Conservation (phyloP, 2,888 invertebrate genomes). For the Diplolepis rosae region DNA sequence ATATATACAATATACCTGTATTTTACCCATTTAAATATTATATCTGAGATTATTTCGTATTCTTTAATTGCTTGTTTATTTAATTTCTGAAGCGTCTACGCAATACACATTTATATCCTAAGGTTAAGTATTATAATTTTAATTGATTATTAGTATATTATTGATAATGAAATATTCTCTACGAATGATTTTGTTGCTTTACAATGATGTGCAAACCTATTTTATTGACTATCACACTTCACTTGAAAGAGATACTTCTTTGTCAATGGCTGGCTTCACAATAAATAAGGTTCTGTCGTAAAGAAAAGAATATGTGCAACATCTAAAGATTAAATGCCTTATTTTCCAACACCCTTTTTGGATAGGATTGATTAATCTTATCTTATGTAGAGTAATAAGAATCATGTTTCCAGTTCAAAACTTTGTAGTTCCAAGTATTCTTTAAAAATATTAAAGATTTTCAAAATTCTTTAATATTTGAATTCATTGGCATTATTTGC, state of each 20-base stretch:
- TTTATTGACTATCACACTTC: slow-evolving; percentile 3
- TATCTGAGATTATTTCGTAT: neutral
- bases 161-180: slow-evolving; percentile 2
- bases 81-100: neutral
- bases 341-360: too few relatives aligned
- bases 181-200: slow-evolving; percentile 11
- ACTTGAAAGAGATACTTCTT: neutral
- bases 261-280: neutral
- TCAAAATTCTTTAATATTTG: too few relatives aligned
- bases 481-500: too few relatives aligned
- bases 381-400: too few relatives aligned
- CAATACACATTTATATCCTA: neutral
- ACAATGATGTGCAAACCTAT: slow-evolving; percentile 1
- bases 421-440: too few relatives aligned
- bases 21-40: neutral
- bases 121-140: neutral
- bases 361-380: too few relatives aligned
- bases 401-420: too few relatives aligned
- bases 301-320: neutral
- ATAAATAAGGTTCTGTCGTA: slow-evolving; percentile 14
- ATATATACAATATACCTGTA: neutral
- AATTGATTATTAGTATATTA: neutral
- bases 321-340: too few relatives aligned
- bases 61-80: neutral
- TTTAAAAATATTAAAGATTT: too few relatives aligned